Evolutionary conservation across 1,140 invertebrate species (phyloP), one percentile per base, ranked within the genome.

Genomic region (Mamestra configurata): DNA sequence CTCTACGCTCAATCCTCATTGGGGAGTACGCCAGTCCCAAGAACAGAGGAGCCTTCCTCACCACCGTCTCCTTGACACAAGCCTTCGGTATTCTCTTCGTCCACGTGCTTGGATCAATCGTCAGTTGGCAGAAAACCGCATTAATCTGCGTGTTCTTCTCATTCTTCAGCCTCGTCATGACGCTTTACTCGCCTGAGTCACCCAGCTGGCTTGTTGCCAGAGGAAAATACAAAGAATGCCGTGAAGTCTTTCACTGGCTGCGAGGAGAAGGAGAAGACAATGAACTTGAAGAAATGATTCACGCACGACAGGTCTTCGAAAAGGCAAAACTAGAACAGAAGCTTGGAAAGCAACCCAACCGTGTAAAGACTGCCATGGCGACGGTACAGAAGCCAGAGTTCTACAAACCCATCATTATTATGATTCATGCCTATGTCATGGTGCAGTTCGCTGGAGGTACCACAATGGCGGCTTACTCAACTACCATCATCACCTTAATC

Each of bases 381-480:
- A 87, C 86, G 27, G 70, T 92, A 1, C 77, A 73, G 20, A 91
- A 90, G 64, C 87, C 82, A 57, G 93, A 93, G 51, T 94, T 94
- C 66, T 90, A 88, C 61, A 91, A 90, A 64, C 93, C 93, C 0
- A 92, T 93, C 4, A 81, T 90, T n/a, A 64, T 94, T 4, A 89
- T 94, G 88, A 53, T 91, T 0, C 89, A 92, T 24, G 80, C 81
- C 6, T 90, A 89, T 70, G 70, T 77, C 11, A 81, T 94, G 13
- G 66, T 85, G 31, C 90, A 93, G 27, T 86, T 90, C 8, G 86
- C 89, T 71, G 93, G 93, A 6, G 88, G 83, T 0, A 89, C 86
- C 0, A 86, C 96, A 0, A 95, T 98, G 27, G 96, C 96, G 24
- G 97, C 97, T 81, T 98, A 97, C 84, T 96, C 97, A 0, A 96